phyloP scores from a whole-genome alignment of 2,888 invertebrate genomes.

The Pandemis corylana region DNA sequence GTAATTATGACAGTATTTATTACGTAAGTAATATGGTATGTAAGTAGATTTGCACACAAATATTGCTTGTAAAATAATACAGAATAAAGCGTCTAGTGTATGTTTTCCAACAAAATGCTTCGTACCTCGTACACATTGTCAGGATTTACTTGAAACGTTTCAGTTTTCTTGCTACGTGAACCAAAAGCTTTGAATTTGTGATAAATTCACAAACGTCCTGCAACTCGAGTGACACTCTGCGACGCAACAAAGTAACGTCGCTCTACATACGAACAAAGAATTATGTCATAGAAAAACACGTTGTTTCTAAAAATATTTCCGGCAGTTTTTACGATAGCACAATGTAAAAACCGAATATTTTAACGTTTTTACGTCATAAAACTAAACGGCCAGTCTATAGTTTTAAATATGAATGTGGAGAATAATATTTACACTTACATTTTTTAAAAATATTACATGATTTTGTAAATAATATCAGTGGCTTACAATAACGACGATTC shows the following conservation, averaged over 20 bases:
- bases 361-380: too few relatives aligned
- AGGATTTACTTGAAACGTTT: slow-evolving; percentile 34
- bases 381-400: too few relatives aligned
- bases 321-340: background rate
- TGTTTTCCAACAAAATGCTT: slow-evolving; percentile 3
- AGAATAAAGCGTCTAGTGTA: too few relatives aligned
- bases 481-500: too few relatives aligned
- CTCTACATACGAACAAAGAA: slow-evolving; percentile 31
- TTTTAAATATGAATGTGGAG: too few relatives aligned
- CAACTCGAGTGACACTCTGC: slow-evolving; percentile 28
- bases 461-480: too few relatives aligned
- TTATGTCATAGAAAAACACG: slow-evolving; percentile 22
- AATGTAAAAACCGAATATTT: background rate
- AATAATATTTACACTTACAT: too few relatives aligned
- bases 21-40: too few relatives aligned
- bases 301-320: background rate
- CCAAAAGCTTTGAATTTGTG: slow-evolving; percentile 36
- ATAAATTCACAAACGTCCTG: slow-evolving; percentile 40
- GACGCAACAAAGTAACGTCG: slow-evolving; percentile 31
- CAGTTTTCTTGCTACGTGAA: slow-evolving; percentile 35
- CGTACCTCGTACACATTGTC: slow-evolving; percentile 15
- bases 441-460: too few relatives aligned
- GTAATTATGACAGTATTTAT: too few relatives aligned
- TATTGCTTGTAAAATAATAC: too few relatives aligned
- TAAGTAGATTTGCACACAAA: too few relatives aligned